A percentile compares a stretch with the other conserved stretches of the same genome.
Conservation (phyloP, 2,888 invertebrate genomes). For the Clivina fossor region DNA sequence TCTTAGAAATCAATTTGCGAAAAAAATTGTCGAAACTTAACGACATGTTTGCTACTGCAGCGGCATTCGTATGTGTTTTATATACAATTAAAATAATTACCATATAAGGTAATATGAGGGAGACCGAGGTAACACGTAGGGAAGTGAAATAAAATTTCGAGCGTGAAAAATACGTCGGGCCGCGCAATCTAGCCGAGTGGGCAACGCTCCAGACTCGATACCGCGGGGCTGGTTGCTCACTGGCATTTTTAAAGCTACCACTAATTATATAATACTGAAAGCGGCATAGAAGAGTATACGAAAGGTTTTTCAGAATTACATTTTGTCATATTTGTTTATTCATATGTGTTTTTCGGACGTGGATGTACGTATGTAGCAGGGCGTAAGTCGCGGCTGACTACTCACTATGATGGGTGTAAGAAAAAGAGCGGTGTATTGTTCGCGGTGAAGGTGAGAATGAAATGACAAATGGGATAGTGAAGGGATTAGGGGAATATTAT, state of each 20-base stretch:
- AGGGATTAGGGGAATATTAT: too few relatives aligned
- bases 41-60: constrained; percentile 16
- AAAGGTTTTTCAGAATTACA: constrained; percentile 32
- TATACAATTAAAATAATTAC: constrained; percentile 35
- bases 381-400: too few relatives aligned
- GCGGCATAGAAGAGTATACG: constrained; percentile 19
- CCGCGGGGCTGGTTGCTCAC: constrained; percentile 27
- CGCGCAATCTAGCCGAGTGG: constrained; percentile 2
- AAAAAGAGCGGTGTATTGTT: too few relatives aligned
- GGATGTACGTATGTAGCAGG: background rate
- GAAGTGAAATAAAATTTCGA: constrained; percentile 17
- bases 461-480: too few relatives aligned
- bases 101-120: constrained; percentile 35
- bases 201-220: constrained; percentile 17
- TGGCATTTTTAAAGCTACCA: constrained; percentile 33
- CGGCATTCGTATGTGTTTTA: constrained; percentile 32
- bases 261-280: constrained; percentile 34
- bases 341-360: constrained; percentile 24
- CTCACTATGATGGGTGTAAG: too few relatives aligned
- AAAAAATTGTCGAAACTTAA: background rate
- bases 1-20: too few relatives aligned
- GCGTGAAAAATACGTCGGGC: too few relatives aligned
- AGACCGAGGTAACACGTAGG: constrained; percentile 32
- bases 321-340: constrained; percentile 34
- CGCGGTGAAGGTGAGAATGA: too few relatives aligned